phyloP scores from a whole-genome alignment of 53 echinoderm and acorn worm genomes.

The Henricia sp. region DNA sequence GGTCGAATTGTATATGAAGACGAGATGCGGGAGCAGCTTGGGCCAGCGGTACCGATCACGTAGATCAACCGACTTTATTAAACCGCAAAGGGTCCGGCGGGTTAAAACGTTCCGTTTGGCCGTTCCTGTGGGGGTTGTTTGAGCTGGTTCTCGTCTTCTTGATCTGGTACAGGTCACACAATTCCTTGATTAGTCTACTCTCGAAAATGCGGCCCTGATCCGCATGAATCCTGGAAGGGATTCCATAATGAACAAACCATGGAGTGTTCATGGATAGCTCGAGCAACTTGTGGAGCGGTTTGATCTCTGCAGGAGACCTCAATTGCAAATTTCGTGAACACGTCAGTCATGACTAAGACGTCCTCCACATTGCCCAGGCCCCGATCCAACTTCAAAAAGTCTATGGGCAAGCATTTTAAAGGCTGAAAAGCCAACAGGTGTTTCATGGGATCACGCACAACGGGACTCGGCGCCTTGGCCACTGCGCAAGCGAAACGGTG shows the following conservation, averaged over 20 bases:
- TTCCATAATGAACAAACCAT: slow-evolving; percentile 60
- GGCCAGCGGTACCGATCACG: slow-evolving; percentile 33
- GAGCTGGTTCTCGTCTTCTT: slow-evolving; percentile 49
- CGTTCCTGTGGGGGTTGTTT: slow-evolving; percentile 53
- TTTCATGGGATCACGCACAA: slow-evolving; percentile 26
- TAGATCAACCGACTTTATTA: slow-evolving; percentile 39
- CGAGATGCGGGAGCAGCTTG: slow-evolving; percentile 34
- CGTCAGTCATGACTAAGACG: slow-evolving; percentile 65
- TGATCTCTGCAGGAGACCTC: slow-evolving; percentile 61
- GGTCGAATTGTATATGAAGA: slow-evolving; percentile 56
- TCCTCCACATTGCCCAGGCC: slow-evolving; percentile 55
- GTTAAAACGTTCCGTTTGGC: slow-evolving; percentile 61
- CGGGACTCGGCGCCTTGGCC: slow-evolving; percentile 49
- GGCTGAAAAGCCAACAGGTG: slow-evolving; percentile 64
- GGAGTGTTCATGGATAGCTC: slow-evolving; percentile 18
- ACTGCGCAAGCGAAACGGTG: slow-evolving; percentile 37
- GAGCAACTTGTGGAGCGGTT: slow-evolving; percentile 28
- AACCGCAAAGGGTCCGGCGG: slow-evolving; percentile 53
- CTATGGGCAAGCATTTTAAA: slow-evolving; percentile 47
- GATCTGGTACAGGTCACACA: slow-evolving; percentile 40
- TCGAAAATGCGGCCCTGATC: slow-evolving; percentile 55
- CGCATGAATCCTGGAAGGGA: slow-evolving; percentile 30
- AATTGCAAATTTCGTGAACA: slow-evolving; percentile 57
- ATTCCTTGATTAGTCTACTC: slow-evolving; percentile 33
- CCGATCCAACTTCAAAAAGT: slow-evolving; percentile 65